phyloP scores from a whole-genome alignment of 2,113 vertebrate species.

The Colossoma macropomum region DNA sequence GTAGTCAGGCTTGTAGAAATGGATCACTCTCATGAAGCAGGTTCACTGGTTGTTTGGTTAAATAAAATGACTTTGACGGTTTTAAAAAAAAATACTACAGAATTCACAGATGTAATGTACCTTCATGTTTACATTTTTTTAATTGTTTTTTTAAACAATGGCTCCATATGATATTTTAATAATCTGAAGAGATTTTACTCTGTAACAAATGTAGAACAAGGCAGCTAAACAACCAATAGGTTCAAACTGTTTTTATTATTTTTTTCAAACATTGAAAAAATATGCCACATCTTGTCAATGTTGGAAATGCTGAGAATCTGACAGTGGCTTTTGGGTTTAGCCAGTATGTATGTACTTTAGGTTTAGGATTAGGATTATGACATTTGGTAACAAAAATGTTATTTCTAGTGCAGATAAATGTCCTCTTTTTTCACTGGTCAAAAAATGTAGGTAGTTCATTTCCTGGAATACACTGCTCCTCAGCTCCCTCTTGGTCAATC shows the following conservation, averaged over 20 bases:
- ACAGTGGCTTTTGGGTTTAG: background rate
- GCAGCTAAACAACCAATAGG: background rate
- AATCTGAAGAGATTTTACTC: background rate
- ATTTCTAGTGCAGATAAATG: background rate
- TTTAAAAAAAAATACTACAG: too few relatives aligned
- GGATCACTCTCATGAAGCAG: conserved; percentile 73
- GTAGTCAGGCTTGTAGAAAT: conserved; percentile 54
- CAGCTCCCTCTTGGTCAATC: conserved; percentile 77
- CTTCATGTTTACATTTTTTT: too few relatives aligned
- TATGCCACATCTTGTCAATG: background rate
- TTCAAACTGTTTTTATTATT: background rate
- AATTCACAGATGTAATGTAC: too few relatives aligned
- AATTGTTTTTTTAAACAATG: too few relatives aligned
- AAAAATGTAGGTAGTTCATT: conserved; percentile 84
- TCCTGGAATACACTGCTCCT: conserved; percentile 82
- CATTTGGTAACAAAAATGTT: background rate
- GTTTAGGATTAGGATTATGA: background rate
- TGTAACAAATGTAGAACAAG: background rate
- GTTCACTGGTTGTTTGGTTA: conserved; percentile 59
- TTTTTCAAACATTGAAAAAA: background rate
- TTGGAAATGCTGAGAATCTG: background rate
- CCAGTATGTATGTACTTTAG: background rate
- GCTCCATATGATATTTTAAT: background rate
- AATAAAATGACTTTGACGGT: too few relatives aligned
- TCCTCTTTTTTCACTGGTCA: conserved; percentile 69